These are phyloP conservation scores for Sinocyclocheilus anophthalmus DNA, from an alignment of 2,113 vertebrate genomes.

Conservation along the genomic window DNA sequence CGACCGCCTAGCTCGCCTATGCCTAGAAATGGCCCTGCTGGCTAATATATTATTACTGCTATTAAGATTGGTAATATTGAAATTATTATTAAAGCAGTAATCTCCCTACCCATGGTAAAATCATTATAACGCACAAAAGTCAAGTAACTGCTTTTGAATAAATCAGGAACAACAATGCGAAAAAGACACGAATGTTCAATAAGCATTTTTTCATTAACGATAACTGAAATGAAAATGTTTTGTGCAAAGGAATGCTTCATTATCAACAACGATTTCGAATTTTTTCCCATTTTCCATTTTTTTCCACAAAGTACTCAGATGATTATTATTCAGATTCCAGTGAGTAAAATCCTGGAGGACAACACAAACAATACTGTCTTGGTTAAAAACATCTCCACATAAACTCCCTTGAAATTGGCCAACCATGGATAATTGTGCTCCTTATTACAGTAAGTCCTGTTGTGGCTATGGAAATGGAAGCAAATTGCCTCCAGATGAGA, in stretches of 20 bases:
- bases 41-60: not conserved
- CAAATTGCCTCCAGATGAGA: slow-evolving; percentile 83
- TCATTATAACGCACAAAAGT: not conserved
- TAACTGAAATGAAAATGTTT: not conserved
- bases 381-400: slow-evolving; percentile 46
- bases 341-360: not conserved
- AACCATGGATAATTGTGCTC: slow-evolving; percentile 78
- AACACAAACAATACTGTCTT: slow-evolving; percentile 35
- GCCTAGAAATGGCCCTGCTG: not conserved
- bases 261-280: not conserved
- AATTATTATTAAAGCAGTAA: not conserved
- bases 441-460: slow-evolving; percentile 81
- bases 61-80: not conserved
- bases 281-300: too few relatives aligned
- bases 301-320: not conserved
- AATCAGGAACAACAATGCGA: not conserved
- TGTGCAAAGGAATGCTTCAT: not conserved
- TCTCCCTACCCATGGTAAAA: not conserved
- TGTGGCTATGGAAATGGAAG: slow-evolving; percentile 77
- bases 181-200: not conserved
- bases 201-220: not conserved
- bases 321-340: not conserved
- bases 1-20: too few relatives aligned
- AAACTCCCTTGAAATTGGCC: slow-evolving; percentile 67
- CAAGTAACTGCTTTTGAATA: not conserved